Evolutionary conservation across 2,888 invertebrate species (phyloP).

Genomic region (Cantharis rustica): DNA sequence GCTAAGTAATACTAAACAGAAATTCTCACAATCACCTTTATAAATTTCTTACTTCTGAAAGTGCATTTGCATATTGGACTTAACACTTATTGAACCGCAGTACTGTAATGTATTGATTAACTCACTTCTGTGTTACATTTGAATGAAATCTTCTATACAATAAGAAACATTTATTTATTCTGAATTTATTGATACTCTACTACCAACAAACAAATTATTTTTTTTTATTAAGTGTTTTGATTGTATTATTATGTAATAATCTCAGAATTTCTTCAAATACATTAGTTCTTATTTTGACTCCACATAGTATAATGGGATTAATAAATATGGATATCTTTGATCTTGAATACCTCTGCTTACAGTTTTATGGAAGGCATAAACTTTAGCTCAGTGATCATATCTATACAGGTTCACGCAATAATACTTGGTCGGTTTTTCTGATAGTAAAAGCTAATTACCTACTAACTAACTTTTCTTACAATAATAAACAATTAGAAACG

Average conservation of each 20-base stretch:
- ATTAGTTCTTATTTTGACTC: not conserved
- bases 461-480: not conserved
- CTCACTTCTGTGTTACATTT: not conserved
- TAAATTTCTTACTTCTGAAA: not conserved
- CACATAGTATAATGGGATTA: not conserved
- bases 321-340: not conserved
- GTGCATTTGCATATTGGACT: not conserved
- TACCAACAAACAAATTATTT: not conserved
- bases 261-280: not conserved
- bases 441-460: not conserved
- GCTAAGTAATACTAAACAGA: not conserved
- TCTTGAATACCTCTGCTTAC: not conserved
- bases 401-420: not conserved
- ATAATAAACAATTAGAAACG: not conserved
- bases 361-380: not conserved
- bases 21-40: not conserved
- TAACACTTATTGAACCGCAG: not conserved
- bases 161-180: not conserved
- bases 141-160: not conserved
- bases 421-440: not conserved
- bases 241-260: too few species aligned
- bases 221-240: too few species aligned
- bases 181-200: too few species aligned
- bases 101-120: not conserved
- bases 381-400: not conserved